Evolutionary conservation across 2,797 vertebrate species (phyloP).

Genomic region (Kryptolebias ocellatus): DNA sequence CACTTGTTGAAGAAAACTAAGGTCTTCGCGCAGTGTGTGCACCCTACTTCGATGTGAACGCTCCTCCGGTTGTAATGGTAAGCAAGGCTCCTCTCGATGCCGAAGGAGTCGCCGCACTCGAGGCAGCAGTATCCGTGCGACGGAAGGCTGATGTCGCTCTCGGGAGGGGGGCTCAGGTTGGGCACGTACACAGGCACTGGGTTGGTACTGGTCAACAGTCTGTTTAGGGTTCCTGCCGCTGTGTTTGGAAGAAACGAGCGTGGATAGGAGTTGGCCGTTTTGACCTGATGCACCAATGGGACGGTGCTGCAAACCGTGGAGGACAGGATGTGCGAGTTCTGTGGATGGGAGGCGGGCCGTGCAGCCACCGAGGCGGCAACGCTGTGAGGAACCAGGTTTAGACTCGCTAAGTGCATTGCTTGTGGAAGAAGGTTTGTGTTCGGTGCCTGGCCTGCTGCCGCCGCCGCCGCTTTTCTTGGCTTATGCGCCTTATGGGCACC

Average conservation of each 20-base stretch:
- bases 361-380: conserved; percentile 91
- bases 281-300: conserved; percentile 94
- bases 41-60: conserved; percentile 94
- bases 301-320: conserved; percentile 86
- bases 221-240: conserved; percentile 88
- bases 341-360: conserved; percentile 82
- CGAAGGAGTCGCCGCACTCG: conserved; percentile 95
- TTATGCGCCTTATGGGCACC: conserved; percentile 67
- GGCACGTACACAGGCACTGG: conserved; percentile 93
- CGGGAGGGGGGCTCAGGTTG: conserved; percentile 89
- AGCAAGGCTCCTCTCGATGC: conserved; percentile 90
- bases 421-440: conserved; percentile 90
- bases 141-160: conserved; percentile 88
- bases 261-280: conserved; percentile 81
- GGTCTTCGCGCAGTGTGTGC: conserved; percentile 89
- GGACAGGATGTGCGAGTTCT: conserved; percentile 78
- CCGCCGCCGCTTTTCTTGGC: conserved; percentile 69
- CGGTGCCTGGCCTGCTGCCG: conserved; percentile 46
- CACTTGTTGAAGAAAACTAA: conserved; percentile 97
- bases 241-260: conserved; percentile 62
- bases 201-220: conserved; percentile 90
- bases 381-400: conserved; percentile 96
- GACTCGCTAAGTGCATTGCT: conserved; percentile 95
- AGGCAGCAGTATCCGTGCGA: conserved; percentile 91
- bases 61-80: conserved; percentile 92